A percentile compares a stretch with the other conserved stretches of the same genome.
Conservation (phyloP, 2,888 invertebrate species). For the Aquatica leii region DNA sequence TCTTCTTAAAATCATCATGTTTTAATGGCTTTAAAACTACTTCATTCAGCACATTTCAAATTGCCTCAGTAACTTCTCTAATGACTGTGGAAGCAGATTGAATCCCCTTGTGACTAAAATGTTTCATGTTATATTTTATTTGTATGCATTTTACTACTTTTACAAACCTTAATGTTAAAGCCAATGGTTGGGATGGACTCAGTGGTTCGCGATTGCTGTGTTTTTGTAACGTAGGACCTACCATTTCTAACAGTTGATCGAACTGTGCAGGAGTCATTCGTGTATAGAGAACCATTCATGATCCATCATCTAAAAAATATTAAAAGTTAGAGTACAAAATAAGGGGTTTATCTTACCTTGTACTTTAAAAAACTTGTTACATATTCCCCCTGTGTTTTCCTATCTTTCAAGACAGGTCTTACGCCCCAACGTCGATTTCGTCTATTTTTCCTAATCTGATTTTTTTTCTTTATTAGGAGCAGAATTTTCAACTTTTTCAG, state of each 20-base stretch:
- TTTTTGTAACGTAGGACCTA: slow-evolving; percentile 9
- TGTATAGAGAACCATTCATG: slow-evolving; percentile 14
- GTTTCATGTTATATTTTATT: no score
- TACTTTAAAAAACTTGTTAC: background rate
- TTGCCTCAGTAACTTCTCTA: background rate
- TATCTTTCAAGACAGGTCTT: background rate
- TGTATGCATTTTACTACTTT: background rate
- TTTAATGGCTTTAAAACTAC: background rate
- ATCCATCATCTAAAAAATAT: background rate
- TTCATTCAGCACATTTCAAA: background rate
- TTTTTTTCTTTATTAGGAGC: no score
- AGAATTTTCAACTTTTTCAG: no score
- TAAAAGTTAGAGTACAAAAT: no score
- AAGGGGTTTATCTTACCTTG: background rate
- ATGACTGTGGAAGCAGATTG: background rate
- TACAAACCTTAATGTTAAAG: background rate
- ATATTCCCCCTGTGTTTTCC: background rate
- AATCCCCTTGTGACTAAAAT: background rate
- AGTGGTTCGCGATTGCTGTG: slow-evolving; percentile 5
- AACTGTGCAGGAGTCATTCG: background rate
- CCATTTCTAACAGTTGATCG: background rate
- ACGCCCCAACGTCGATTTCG: background rate
- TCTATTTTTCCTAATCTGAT: no score
- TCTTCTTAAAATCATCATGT: background rate
- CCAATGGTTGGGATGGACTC: background rate